Percentiles rank a stretch among this genome's conserved stretches.
phyloP scores from a whole-genome alignment of 2,113 vertebrate genomes.

The Chlorodrepanis virens region DNA sequence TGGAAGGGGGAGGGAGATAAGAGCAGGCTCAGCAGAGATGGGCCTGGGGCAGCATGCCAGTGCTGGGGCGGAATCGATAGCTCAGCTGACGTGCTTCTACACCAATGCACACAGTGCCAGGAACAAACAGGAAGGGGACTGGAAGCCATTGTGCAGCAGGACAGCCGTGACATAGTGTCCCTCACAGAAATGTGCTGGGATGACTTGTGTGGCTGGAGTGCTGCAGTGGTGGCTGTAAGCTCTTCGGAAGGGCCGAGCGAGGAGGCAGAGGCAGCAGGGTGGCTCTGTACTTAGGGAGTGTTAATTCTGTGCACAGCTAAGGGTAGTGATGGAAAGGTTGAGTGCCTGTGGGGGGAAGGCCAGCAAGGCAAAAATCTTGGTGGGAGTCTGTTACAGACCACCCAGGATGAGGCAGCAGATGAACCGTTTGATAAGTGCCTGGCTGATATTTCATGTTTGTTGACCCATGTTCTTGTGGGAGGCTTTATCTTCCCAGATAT shows the following conservation, averaged over 20 bases:
- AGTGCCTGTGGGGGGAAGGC: not conserved
- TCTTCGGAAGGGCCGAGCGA: accelerated
- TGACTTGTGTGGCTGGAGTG: not conserved
- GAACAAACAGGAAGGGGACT: not conserved
- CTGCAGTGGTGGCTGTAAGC: not conserved
- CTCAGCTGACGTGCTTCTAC: not conserved
- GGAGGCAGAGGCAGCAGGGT: not conserved
- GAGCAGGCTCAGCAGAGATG: not conserved
- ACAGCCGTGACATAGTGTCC: not conserved
- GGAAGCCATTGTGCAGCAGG: not conserved
- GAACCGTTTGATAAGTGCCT: not conserved
- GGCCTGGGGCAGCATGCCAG: not conserved
- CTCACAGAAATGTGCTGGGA: not conserved
- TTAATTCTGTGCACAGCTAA: not conserved
- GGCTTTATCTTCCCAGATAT: not conserved
- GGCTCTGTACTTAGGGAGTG: not conserved
- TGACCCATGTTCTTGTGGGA: not conserved
- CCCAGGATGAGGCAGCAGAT: not conserved
- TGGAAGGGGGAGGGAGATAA: not conserved
- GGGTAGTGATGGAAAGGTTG: not conserved
- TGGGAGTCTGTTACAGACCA: not conserved
- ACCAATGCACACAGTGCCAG: not conserved
- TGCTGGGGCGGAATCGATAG: not conserved
- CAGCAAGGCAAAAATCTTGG: not conserved
- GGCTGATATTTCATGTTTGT: accelerated